Conservation (phyloP, 2,888 invertebrate species). For the Agrochola lota region DNA sequence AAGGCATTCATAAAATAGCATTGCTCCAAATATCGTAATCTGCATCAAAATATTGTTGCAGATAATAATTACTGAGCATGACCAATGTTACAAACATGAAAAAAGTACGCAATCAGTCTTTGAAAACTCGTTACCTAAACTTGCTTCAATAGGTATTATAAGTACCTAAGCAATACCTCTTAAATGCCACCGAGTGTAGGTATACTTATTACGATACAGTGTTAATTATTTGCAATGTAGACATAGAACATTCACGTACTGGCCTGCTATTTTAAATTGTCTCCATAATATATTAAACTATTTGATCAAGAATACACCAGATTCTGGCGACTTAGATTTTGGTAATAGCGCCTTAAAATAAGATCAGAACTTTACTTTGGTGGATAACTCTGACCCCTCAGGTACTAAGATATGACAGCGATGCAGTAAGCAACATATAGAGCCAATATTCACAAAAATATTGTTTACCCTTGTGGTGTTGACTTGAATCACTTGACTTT, state of each 20-base stretch:
- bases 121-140: slow-evolving; percentile 36
- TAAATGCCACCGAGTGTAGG: background rate
- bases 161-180: slow-evolving; percentile 21
- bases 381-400: no score
- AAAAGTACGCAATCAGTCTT: slow-evolving; percentile 33
- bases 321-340: background rate
- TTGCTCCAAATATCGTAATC: slow-evolving; percentile 42
- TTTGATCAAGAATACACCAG: background rate
- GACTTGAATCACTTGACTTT: no score
- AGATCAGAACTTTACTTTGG: no score
- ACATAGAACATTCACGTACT: background rate
- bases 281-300: background rate
- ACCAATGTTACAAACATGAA: slow-evolving; percentile 39
- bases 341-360: no score
- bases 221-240: slow-evolving; percentile 14
- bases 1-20: slow-evolving; percentile 10
- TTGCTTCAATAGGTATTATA: slow-evolving; percentile 19
- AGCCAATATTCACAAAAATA: no score
- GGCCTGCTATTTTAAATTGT: no score
- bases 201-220: background rate
- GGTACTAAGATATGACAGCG: no score
- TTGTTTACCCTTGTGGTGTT: no score
- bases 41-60: slow-evolving; percentile 38
- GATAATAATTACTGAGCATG: slow-evolving; percentile 42
- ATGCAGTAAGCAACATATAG: no score